Evolutionary conservation across 2,113 vertebrate species (phyloP), one percentile per base, ranked within the genome.

Genomic region (Engystomops pustulosus): DNA sequence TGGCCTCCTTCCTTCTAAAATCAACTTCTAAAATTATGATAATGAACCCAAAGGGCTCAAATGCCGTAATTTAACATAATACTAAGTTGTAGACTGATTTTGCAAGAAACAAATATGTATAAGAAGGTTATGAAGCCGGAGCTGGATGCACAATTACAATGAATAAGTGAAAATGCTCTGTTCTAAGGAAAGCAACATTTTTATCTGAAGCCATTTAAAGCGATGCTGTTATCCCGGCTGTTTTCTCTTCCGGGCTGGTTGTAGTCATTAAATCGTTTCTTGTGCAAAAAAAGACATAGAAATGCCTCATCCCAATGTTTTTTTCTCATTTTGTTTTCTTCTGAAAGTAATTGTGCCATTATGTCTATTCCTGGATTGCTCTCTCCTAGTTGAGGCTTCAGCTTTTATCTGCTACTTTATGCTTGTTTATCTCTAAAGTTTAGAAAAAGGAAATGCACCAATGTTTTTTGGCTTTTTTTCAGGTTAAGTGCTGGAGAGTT

Each of bases 191-290:
- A 17, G 12, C 58, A 20, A 27, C 36, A 30, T 47, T 32, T 80
- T 49, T 30, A 79, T 79, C 49, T 47, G 44, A 49, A 74, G 70
- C 70, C 41, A 27, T 30, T 74, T 32, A 32, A 80, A 80, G 60
- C 23, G 60, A 23, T 4, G 0, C 20, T 47, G 70, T 47, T 74
- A 62, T 79, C n/a, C 38, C 15, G 12, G 32, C 53, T 65, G n/a
- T 62, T 79, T 41, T 79, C 36, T 17, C 2, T 79, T 30, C 65
- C 36, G 4, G 25, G 3, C 14, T 55, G 25, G 75, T 44, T 45
- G 53, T 60, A 79, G 3, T 60, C n/a, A 79, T 79, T 62, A 44
- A 79, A 79, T 79, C 38, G 58, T 79, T 79, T 60, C 38, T 41
- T 79, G 38, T 41, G 34, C 34, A 25, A 14, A 51, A 14, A 51